Base-by-base conservation (phyloP, 1,140 invertebrate species). In the Trichonephila clavata region DNA sequence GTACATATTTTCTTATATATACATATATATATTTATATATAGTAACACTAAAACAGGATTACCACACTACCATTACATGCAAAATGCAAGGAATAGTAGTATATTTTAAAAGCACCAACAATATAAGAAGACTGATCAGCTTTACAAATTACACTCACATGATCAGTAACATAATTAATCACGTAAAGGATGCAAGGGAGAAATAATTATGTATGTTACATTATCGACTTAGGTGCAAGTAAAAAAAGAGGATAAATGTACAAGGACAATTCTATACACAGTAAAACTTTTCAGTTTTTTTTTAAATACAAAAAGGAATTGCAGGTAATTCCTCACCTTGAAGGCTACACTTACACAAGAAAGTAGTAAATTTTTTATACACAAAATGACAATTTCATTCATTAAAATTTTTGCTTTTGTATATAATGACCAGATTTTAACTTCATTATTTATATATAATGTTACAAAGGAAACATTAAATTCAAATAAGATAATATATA, bases 101-200 rank as follows among this genome's bases (percentile, higher is more conserved):
- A 84, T 92, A 92, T 92, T 84, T 83, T 50, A 90, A 92, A 92
- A 92, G 91, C 91, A 92, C 91, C 91, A 92, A 92, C 91, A 92
- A 92, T 92, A 92, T 86, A 92, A 92, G 91, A 90, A 90, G 88
- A 65, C 81, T 86, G 91, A 86, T 86, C 83, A 86, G 91, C 57
- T 65, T 71, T 87, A 20, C 60, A 32, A 87, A 87, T 86, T 71
- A 71, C 50, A 86, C 21, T 50, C 16, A 60, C 84, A 86, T 86
- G 63, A 92, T 92, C 91, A 92, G 83, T 86, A 92, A 92, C 81
- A 92, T 61, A 92, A 86, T 84, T 24, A 71, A 39, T 61, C 60
- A 91, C 89, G 83, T 57, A 83, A 92, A 68, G 63, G 27, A 68
- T 77, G 83, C 81, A 92, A 59, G 59, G 83, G 83, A 59, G 43